These are phyloP conservation scores for Marasmarcha lunaedactyla DNA, from an alignment of 2,888 invertebrate genomes.

Conservation along the genomic window DNA sequence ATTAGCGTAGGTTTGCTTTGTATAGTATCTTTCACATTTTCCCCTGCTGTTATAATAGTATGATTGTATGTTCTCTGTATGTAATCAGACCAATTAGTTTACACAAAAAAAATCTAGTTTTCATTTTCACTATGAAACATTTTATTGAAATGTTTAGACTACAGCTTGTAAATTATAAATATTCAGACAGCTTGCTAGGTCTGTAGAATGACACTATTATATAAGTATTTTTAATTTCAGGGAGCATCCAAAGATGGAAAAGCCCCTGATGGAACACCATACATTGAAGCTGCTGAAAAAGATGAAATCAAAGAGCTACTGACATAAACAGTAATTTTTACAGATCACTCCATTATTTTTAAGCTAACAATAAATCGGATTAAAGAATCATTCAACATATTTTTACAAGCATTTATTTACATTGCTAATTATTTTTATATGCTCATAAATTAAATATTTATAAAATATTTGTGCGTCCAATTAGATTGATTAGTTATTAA, in stretches of 20 bases:
- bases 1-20: no score
- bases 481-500: slow-evolving; percentile 30
- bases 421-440: slow-evolving; percentile 62
- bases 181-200: no score
- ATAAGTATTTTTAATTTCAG: slow-evolving; percentile 60
- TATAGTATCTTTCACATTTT: no score
- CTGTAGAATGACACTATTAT: no score
- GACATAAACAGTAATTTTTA: slow-evolving; percentile 33
- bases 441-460: slow-evolving; percentile 39
- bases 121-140: no score
- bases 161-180: no score
- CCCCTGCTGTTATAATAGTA: no score
- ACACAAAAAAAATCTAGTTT: no score
- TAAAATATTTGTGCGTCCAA: slow-evolving; percentile 50
- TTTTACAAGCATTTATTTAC: slow-evolving; percentile 67
- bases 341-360: slow-evolving; percentile 27
- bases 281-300: slow-evolving; percentile 90
- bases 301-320: slow-evolving; percentile 87
- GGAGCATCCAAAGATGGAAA: slow-evolving; percentile 85
- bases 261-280: slow-evolving; percentile 89
- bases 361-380: slow-evolving; percentile 39
- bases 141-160: no score
- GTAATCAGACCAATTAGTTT: no score
- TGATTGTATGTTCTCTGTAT: no score
- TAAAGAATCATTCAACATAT: slow-evolving; percentile 34